phyloP scores from a whole-genome alignment of 2,797 vertebrate species.

The Chloroceryle inda region DNA sequence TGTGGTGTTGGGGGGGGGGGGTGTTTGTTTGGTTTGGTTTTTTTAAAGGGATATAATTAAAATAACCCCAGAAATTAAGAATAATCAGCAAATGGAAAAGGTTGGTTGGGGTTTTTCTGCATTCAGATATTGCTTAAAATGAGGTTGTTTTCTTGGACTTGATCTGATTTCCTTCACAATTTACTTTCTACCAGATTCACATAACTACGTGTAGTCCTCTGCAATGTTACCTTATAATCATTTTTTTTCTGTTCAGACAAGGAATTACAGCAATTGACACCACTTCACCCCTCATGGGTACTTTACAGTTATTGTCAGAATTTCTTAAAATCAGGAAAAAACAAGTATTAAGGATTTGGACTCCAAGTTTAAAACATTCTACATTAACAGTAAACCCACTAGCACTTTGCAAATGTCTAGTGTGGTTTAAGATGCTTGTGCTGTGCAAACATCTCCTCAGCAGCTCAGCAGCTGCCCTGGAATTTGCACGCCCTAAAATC shows the following conservation, averaged over 20 bases:
- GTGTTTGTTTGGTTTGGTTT: neutral
- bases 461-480: neutral
- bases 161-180: neutral
- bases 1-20: neutral
- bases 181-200: neutral
- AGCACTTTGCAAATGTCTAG: neutral
- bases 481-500: neutral
- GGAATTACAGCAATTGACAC: neutral
- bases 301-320: neutral
- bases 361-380: neutral
- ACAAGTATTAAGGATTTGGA: neutral
- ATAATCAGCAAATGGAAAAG: neutral
- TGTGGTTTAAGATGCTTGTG: rapidly evolving
- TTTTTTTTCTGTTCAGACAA: neutral
- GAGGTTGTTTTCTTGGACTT: neutral
- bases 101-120: rapidly evolving
- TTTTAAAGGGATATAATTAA: neutral
- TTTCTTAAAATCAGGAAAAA: neutral
- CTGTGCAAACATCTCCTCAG: neutral
- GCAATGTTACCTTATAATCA: neutral
- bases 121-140: neutral
- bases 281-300: neutral
- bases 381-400: neutral
- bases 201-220: neutral
- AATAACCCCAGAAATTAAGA: neutral